phyloP scores from a whole-genome alignment of 2,113 vertebrate species.

The Cyanoramphus novaezelandiae region DNA sequence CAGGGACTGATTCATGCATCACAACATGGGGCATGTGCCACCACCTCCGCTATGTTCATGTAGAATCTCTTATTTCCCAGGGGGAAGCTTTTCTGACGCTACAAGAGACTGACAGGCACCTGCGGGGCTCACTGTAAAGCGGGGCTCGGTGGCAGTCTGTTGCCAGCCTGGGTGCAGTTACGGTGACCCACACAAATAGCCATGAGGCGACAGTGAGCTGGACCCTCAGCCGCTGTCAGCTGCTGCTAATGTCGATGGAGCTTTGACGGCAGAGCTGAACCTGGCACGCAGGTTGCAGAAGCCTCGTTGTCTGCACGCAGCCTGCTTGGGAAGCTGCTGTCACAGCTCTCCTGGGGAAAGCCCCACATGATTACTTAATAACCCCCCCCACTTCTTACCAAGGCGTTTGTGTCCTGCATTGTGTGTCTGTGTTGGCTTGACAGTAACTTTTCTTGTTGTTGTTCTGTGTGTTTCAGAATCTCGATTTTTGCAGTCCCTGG shows the following conservation, averaged over 20 bases:
- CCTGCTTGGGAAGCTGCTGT: not conserved
- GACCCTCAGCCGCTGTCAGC: not conserved
- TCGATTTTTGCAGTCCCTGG: slow-evolving; percentile 90
- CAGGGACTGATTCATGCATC: not conserved
- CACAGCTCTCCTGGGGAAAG: not conserved
- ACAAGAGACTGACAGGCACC: not conserved
- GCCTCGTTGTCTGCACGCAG: not conserved
- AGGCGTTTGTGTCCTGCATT: not conserved
- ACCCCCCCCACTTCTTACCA: not conserved
- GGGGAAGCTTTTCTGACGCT: not conserved
- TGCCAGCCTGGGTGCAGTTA: no score
- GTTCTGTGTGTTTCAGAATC: slow-evolving; percentile 81
- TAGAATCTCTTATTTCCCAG: not conserved
- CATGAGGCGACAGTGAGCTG: not conserved
- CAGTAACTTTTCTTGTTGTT: not conserved
- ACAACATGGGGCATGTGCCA: not conserved
- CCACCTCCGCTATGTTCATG: not conserved
- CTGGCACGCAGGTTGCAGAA: not conserved
- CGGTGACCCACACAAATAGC: not conserved
- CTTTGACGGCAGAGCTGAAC: no score
- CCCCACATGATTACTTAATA: not conserved
- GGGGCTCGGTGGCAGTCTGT: not conserved
- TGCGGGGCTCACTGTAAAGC: not conserved
- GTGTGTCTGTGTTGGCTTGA: not conserved
- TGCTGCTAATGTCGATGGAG: not conserved